Conservation (phyloP, 2,113 vertebrate genomes). For the Indicator maculatus region DNA sequence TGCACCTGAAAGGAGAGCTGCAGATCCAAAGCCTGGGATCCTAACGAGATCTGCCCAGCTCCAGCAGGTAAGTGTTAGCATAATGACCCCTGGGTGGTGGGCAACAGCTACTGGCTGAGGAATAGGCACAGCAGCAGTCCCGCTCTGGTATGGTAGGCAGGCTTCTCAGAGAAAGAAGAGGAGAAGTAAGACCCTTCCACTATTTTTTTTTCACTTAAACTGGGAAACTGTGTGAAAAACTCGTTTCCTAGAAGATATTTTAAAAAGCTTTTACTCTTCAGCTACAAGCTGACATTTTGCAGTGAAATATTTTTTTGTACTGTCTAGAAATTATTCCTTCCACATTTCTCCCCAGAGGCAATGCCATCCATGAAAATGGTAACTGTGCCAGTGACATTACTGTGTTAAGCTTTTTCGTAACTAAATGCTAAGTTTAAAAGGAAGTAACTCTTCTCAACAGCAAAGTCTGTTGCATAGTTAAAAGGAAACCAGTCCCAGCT, state of each 20-base stretch:
- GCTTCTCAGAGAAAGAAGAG: not conserved
- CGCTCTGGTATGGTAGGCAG: not conserved
- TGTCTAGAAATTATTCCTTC: constrained; percentile 26
- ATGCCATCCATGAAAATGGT: not conserved
- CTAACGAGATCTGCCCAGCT: not conserved
- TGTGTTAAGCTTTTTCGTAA: not conserved
- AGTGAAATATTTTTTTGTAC: constrained; percentile 16
- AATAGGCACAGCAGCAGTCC: not conserved
- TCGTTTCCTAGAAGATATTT: constrained; percentile 24
- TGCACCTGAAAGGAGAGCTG: not conserved
- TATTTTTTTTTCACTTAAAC: not conserved
- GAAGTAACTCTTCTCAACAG: not conserved
- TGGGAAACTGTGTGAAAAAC: not conserved
- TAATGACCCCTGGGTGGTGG: not conserved
- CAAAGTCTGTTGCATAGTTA: not conserved
- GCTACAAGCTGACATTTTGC: constrained; percentile 14
- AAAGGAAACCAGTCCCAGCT: not conserved
- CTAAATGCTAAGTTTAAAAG: not conserved
- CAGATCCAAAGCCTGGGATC: not conserved
- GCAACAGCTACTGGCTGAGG: not conserved
- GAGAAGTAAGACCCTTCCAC: not conserved
- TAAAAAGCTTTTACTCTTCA: constrained; percentile 1
- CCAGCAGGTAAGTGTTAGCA: not conserved
- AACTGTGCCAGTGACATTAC: not conserved
- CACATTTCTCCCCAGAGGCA: constrained; percentile 18